A percentile compares a stretch with the other conserved stretches of the same genome.
phyloP scores from a whole-genome alignment of 2,797 vertebrate genomes.

The Eulemur rubriventer region DNA sequence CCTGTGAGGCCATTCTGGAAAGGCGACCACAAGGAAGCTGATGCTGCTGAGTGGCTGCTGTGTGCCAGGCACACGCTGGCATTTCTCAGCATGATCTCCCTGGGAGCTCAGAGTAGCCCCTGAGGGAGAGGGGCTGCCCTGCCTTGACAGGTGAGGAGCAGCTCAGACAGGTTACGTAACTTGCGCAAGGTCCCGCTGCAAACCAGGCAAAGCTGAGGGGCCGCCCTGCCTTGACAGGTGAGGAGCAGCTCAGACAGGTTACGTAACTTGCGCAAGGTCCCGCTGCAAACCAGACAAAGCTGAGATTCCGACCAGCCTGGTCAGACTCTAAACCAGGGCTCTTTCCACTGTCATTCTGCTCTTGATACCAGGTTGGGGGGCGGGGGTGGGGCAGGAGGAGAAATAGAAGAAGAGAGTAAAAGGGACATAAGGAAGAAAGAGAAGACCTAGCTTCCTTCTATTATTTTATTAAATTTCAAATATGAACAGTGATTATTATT shows the following conservation, averaged over 20 bases:
- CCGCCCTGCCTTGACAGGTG: accelerated
- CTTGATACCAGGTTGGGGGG: not conserved
- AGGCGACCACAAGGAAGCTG: not conserved
- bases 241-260: not conserved
- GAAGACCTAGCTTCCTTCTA: not conserved
- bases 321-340: not conserved
- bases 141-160: not conserved
- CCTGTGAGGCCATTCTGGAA: not conserved
- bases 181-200: not conserved
- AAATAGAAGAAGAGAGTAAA: not conserved
- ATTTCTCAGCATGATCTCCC: not conserved
- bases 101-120: not conserved
- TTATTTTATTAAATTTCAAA: not conserved
- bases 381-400: not conserved
- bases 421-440: not conserved
- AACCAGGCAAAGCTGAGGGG: not conserved
- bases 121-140: not conserved
- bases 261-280: not conserved
- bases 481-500: not conserved
- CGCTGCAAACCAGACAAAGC: not conserved
- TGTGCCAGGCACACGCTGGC: not conserved
- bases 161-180: not conserved
- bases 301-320: not conserved
- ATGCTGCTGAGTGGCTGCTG: not conserved
- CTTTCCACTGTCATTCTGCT: not conserved